Percentiles rank a stretch among this genome's conserved stretches.
Evolutionary conservation across 2,113 vertebrate species (phyloP).

Genomic region (Oreochromis niloticus): DNA sequence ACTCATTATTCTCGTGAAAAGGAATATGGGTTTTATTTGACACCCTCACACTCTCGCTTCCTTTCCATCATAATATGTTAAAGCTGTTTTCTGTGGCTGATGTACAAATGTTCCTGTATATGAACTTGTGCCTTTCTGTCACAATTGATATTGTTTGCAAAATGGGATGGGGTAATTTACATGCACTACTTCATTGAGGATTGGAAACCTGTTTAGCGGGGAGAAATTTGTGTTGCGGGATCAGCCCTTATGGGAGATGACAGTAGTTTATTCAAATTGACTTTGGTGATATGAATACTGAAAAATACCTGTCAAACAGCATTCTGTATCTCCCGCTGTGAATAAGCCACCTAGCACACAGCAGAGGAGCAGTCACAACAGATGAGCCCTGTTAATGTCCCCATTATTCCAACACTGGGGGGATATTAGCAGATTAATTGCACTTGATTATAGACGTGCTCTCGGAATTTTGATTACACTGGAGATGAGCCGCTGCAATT

Average conservation of each 20-base stretch:
- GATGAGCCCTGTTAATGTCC: slow-evolving; percentile 64
- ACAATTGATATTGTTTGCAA: slow-evolving; percentile 63
- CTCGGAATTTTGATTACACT: slow-evolving; percentile 61
- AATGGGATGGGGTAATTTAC: slow-evolving; percentile 69
- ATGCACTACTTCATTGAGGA: slow-evolving; percentile 63
- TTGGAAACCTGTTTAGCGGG: slow-evolving; percentile 56
- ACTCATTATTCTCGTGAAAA: slow-evolving; percentile 31
- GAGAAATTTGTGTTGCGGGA: slow-evolving; percentile 31
- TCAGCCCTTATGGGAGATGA: slow-evolving; percentile 70
- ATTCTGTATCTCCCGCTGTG: slow-evolving; percentile 36
- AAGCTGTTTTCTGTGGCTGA: slow-evolving; percentile 42
- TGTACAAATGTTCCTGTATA: slow-evolving; percentile 58
- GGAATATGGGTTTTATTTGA: slow-evolving; percentile 44
- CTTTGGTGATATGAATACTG: slow-evolving; percentile 64
- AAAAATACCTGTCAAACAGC: slow-evolving; percentile 69
- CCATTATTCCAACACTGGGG: slow-evolving; percentile 66
- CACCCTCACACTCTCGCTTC: slow-evolving; percentile 8
- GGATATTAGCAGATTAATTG: slow-evolving; percentile 72
- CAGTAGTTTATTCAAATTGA: slow-evolving; percentile 76
- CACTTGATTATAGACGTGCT: slow-evolving; percentile 58
- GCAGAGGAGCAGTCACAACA: slow-evolving; percentile 35
- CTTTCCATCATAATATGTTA: slow-evolving; percentile 40
- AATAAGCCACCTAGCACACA: slow-evolving; percentile 49
- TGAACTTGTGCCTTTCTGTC: slow-evolving; percentile 66
- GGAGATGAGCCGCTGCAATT: slow-evolving; percentile 44